These are phyloP conservation scores for Trichacis sp. DNA, from an alignment of 2,888 invertebrate species.

Conservation along the genomic window DNA sequence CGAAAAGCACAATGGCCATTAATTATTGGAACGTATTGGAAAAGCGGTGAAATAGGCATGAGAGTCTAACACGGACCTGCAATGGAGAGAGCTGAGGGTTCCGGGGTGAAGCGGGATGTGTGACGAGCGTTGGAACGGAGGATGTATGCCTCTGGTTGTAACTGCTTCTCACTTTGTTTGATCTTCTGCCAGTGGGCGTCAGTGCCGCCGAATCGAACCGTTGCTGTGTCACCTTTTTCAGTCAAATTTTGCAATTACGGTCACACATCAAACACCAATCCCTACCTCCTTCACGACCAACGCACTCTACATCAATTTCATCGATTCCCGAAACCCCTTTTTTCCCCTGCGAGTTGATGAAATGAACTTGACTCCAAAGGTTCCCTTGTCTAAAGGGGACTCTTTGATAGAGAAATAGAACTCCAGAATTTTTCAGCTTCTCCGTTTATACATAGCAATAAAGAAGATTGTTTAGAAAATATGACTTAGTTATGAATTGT, in stretches of 20 bases:
- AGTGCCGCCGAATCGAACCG: slow-evolving; percentile 60
- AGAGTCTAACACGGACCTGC: slow-evolving; percentile 71
- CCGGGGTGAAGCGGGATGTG: slow-evolving; percentile 69
- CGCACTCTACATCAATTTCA: background rate
- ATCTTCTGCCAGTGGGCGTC: slow-evolving; percentile 60
- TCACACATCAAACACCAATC: slow-evolving; percentile 23
- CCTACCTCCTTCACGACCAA: background rate
- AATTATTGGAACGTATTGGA: slow-evolving; percentile 37
- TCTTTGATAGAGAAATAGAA: no score
- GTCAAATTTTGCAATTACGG: slow-evolving; percentile 38
- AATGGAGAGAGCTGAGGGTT: slow-evolving; percentile 79
- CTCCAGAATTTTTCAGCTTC: no score
- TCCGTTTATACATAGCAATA: no score
- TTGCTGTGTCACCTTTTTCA: slow-evolving; percentile 63
- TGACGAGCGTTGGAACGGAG: slow-evolving; percentile 57
- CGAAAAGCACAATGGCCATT: slow-evolving; percentile 29
- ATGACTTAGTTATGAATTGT: no score
- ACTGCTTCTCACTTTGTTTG: slow-evolving; percentile 73
- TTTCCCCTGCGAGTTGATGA: background rate
- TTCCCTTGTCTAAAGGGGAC: no score
- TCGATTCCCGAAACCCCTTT: no score
- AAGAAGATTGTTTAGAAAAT: no score
- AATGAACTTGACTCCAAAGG: no score
- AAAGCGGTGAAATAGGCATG: slow-evolving; percentile 32
- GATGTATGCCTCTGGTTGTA: slow-evolving; percentile 61